Conservation (phyloP, 2,888 invertebrate genomes). For the Xestia c-nigrum region DNA sequence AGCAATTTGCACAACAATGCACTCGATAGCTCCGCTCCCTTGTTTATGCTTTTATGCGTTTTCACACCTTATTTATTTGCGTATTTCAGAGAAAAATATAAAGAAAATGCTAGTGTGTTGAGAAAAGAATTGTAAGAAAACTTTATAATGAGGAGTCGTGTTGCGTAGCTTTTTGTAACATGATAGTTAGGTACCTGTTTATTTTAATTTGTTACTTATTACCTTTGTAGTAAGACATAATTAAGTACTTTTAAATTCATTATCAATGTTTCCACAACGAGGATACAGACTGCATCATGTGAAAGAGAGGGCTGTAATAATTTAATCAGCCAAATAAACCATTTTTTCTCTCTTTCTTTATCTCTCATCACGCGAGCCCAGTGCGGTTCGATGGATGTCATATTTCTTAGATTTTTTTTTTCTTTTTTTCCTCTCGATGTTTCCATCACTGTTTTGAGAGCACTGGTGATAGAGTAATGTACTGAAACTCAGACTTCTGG, state of each 20-base stretch:
- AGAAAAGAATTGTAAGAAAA: background rate
- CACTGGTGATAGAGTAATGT: background rate
- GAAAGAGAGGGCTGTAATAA: too few relatives aligned
- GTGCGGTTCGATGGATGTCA: too few relatives aligned
- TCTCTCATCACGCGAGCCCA: too few relatives aligned
- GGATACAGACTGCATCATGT: too few relatives aligned
- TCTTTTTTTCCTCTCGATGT: background rate
- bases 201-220: background rate
- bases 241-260: background rate
- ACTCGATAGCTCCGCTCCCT: slow-evolving; percentile 33
- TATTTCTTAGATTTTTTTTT: background rate
- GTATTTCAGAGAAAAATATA: slow-evolving; percentile 11
- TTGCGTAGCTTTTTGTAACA: background rate
- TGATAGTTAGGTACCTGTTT: background rate
- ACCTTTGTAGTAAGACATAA: background rate
- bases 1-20: slow-evolving; percentile 62
- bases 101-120: slow-evolving; percentile 1
- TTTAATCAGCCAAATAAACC: too few relatives aligned
- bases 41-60: slow-evolving; percentile 31
- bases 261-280: background rate
- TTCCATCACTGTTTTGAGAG: background rate
- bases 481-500: background rate
- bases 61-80: slow-evolving; percentile 21
- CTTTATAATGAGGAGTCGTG: background rate
- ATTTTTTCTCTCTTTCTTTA: too few relatives aligned